Base-by-base conservation (phyloP, 2,888 invertebrate species). In the Andrena trimmerana region DNA sequence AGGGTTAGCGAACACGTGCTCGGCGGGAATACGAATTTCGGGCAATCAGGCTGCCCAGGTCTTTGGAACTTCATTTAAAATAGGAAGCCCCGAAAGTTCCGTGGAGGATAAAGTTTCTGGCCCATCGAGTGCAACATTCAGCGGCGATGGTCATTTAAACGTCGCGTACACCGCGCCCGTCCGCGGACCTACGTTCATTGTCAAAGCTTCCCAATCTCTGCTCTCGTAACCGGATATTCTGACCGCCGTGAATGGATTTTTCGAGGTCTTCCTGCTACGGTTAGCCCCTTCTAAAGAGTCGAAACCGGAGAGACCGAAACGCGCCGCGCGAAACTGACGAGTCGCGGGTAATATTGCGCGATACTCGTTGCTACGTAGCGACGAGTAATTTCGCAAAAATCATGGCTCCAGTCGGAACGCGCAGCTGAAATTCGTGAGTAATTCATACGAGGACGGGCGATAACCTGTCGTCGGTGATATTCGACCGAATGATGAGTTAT, bases 231-330 rank as follows among this genome's bases (percentile, higher is more conserved):
- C 78, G 71, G 82, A 86, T 77, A 84, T 86, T 88, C 85, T 42
- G 68, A 54, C 63, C 24, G 74, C 60, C 66, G 70, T 86, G 89
- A 88, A 90, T 89, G 83, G 81, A 89, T 89, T 86, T 90, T 89
- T 89, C 72, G 85, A 79, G 87, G 90, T 84, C 88, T 89, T 89
- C 83, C 68, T 77, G n/a, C 65, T 52, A 74, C 54, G 72, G 73
- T 27, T 29, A 33, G 13, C 20, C 62, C 60, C 68, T 85, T 86
- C 68, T 81, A 81, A 79, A 65, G 65, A 57, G 8, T 68, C 33
- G 73, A 79, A 69, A 78, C 69, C 82, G 67, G 71, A 81, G 80
- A 69, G 78, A 57, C 50, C 66, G 67, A 75, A 67, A 76, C 27
- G 59, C 33, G 60, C 67, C 73, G 71, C 59, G 29, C 16, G 62